Evolutionary conservation across 2,113 vertebrate genomes (phyloP), one percentile per base, ranked within the genome.

Genomic region (Meleagris gallopavo): DNA sequence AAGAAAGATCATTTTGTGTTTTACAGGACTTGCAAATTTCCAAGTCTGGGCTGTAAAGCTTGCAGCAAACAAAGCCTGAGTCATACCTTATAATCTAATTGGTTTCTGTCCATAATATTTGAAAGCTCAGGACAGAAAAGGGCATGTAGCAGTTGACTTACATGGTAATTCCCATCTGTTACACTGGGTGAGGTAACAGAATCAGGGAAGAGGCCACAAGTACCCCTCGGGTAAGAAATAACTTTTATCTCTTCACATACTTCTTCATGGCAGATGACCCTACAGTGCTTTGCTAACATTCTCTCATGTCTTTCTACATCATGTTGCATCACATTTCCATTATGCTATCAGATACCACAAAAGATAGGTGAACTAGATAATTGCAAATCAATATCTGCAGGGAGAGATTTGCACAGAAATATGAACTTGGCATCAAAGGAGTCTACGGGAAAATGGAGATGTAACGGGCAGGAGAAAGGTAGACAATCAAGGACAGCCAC

Each of bases 71-170:
- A 91, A 76, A 86, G 17, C 13, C 50, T n/a, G 65, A 95, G 25
- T 67, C 73, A 55, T 25, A 67, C 17, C 6, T 87, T 45, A 22
- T 30, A 67, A 67, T 50, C 32, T 89, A 5, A 50, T 95, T 84
- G 74, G 8, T 78, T 89, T 87, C 61, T 86, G 30, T 45, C 32
- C n/a, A 36, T 36, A 83, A 2, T 10, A 29, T 60, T 54, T 66
- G 55, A 78, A 81, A 78, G 19, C 40, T 25, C 34, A 78, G 41
- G 71, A 84, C 61, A 81, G 52, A 72, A 87, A 84, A 78, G 29
- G 27, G 4, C 14, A 9, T 9, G 13, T 25, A 40, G n/a, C 32
- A 25, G 9, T 22, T 62, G 69, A 21, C 27, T 88, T n/a, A 3
- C n/a, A 86, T 50, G 16, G 2, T 55, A 66, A 57, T 7, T 65